These are phyloP conservation scores for Bombus confusus DNA, from an alignment of 1,140 invertebrate species.

Conservation along the genomic window DNA sequence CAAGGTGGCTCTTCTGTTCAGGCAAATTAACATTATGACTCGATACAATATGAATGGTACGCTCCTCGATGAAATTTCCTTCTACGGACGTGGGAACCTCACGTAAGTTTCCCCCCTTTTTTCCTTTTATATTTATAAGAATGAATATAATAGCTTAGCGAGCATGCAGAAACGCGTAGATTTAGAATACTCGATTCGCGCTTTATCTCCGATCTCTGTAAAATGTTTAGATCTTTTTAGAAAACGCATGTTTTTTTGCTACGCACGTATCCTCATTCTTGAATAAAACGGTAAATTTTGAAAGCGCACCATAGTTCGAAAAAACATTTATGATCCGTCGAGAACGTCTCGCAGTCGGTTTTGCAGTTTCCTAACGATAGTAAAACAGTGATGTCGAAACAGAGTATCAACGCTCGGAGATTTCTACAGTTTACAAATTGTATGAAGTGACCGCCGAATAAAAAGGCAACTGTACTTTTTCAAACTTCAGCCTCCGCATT, in stretches of 20 bases:
- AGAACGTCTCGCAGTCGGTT: slow-evolving; percentile 1
- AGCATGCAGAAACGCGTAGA: too few relatives aligned
- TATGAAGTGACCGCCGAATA: not conserved
- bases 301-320: not conserved
- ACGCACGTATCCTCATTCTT: too few relatives aligned
- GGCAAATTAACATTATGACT: not conserved
- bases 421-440: not conserved
- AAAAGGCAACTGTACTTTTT: not conserved
- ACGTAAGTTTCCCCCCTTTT: not conserved
- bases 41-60: not conserved
- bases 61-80: fast-evolving
- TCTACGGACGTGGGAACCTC: slow-evolving; percentile 14
- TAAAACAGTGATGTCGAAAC: not conserved
- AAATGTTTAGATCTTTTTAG: not conserved
- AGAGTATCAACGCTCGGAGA: not conserved
- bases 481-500: slow-evolving; percentile 12
- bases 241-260: too few relatives aligned
- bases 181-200: not conserved
- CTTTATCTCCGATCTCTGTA: not conserved
- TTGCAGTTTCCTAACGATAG: not conserved
- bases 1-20: slow-evolving; percentile 34
- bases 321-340: not conserved
- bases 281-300: not conserved
- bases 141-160: not conserved
- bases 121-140: not conserved